These are phyloP conservation scores for Cryptotis parvus DNA, from an alignment of 2,113 vertebrate genomes.

Conservation along the genomic window DNA sequence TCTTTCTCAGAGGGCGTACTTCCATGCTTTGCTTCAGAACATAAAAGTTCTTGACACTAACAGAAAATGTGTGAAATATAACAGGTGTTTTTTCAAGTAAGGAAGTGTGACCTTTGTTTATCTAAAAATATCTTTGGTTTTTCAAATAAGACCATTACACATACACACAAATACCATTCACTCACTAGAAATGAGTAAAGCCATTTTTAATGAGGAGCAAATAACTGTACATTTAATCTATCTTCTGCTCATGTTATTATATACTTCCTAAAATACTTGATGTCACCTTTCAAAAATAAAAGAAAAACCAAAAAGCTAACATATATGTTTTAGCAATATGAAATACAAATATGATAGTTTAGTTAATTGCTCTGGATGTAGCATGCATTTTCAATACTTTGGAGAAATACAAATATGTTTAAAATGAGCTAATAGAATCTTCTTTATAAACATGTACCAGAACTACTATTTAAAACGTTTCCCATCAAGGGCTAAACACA, in stretches of 20 bases:
- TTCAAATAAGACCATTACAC: background rate
- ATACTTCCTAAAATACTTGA: background rate
- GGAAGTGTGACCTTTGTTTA: conserved; percentile 28
- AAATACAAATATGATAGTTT: conserved; percentile 21
- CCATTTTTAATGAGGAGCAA: background rate
- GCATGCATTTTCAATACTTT: background rate
- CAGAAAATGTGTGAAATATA: background rate
- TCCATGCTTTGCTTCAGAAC: background rate
- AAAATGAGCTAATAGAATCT: background rate
- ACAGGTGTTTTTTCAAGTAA: background rate
- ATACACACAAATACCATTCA: background rate
- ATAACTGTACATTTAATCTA: background rate
- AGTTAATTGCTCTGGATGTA: background rate
- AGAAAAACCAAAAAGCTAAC: background rate
- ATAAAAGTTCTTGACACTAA: background rate
- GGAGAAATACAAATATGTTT: conserved; percentile 37
- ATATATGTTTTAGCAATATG: background rate
- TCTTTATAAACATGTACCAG: background rate
- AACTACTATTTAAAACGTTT: conserved; percentile 38
- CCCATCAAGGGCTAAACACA: background rate
- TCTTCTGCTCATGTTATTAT: background rate
- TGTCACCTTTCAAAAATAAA: conserved; percentile 20
- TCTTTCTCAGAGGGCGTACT: background rate
- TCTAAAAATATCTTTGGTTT: conserved; percentile 11
- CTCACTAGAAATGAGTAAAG: background rate